Conservation (phyloP, 2,797 vertebrate species). For the Pangasius larnaudii region DNA sequence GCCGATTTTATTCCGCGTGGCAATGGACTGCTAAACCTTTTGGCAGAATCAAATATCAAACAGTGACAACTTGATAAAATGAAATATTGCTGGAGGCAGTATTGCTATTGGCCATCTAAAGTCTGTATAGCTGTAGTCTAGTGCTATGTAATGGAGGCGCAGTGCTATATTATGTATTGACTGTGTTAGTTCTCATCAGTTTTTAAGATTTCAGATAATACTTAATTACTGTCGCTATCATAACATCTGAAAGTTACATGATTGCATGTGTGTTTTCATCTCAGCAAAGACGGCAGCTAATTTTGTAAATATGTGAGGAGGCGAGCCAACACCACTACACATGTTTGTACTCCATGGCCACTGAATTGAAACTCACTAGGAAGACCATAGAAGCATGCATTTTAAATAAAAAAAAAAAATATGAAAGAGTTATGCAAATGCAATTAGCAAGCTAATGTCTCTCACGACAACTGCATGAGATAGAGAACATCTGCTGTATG, state of each 20-base stretch:
- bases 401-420: conserved; percentile 62
- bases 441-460: conserved; percentile 71
- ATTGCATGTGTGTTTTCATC: conserved; percentile 42
- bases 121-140: background rate
- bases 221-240: conserved; percentile 23
- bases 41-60: background rate
- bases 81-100: background rate
- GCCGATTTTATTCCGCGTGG: background rate
- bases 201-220: conserved; percentile 33
- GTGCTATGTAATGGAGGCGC: background rate
- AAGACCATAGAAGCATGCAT: conserved; percentile 59
- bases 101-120: background rate
- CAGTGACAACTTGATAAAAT: background rate
- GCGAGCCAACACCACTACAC: conserved; percentile 58
- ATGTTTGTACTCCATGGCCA: conserved; percentile 67
- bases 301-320: conserved; percentile 39
- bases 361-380: conserved; percentile 66
- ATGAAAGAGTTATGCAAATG: conserved; percentile 76
- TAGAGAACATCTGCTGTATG: conserved; percentile 70
- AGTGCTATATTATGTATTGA: background rate
- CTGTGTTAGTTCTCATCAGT: background rate
- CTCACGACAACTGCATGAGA: conserved; percentile 64
- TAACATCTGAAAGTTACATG: conserved; percentile 44
- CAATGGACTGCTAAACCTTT: background rate
- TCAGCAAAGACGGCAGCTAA: conserved; percentile 9